Evolutionary conservation across 2,113 vertebrate species (phyloP), one percentile per base, ranked within the genome.

Genomic region (Corapipo altera): DNA sequence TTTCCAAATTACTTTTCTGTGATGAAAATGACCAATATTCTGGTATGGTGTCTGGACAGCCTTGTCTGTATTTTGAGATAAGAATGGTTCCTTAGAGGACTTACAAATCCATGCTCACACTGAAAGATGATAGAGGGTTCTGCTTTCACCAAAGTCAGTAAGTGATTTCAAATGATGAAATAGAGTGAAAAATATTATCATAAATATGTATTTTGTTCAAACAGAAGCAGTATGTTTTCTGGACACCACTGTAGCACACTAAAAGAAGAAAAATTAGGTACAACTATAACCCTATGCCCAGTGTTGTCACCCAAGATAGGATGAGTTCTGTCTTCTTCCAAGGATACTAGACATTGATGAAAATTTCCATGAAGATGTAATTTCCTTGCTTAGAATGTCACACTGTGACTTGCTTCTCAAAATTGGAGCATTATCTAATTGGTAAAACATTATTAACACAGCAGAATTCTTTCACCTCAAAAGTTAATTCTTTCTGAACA

Each of bases 91-190:
- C 18, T 89, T 65, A 15, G 5, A 14, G 2, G 3, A 37, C 4
- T 23, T 30, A 32, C 8, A 44, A 76, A 41, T 54, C 14, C 23
- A 35, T 15, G 12, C 3, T 64, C 2, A 30, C 16, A 44, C 3
- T 64, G 21, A 58, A 54, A 58, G 28, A 23, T 46, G 35, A 26
- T 22, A 0, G 0, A 81, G 13, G 9, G 15, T 65, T 20, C 24
- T 65, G 24, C 16, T 32, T 30, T 61, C 3, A 6, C 12, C 12
- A 21, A 54, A 89, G 51, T 43, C 19, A 9, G 22, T n/a, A 48
- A 57, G 8, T 58, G 19, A 37, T 8, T 74, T 85, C 33, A 88
- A 46, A 59, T 59, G 6, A 37, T 6, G 7, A 22, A 49, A 16
- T 3, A 39, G 14, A 51, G 6, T 12, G 18, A 6, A 51, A 4